phyloP scores from a whole-genome alignment of 2,888 invertebrate genomes.

The Diaphora mendica region DNA sequence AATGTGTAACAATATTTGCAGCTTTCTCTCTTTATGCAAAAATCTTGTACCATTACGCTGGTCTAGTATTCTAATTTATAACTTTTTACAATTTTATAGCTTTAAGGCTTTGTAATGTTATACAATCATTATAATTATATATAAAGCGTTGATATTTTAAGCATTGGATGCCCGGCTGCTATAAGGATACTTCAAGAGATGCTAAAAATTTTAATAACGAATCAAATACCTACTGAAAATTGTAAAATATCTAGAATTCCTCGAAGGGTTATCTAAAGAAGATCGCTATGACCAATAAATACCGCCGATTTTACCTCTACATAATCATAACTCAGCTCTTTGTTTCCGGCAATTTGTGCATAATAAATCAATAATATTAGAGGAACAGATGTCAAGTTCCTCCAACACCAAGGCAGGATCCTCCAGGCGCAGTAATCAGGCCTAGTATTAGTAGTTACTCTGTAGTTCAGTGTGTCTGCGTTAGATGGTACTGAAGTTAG shows the following conservation, averaged over 20 bases:
- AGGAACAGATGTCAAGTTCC: not conserved
- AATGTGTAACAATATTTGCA: constrained; percentile 9
- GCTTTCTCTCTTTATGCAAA: constrained; percentile 23
- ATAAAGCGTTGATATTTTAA: constrained; percentile 1
- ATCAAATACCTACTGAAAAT: not conserved
- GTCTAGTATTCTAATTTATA: constrained; percentile 20
- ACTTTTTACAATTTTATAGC: constrained; percentile 3
- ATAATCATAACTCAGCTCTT: too few species aligned
- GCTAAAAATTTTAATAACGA: not conserved
- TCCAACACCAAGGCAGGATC: not conserved
- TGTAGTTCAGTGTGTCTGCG: not conserved
- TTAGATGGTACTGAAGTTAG: not conserved
- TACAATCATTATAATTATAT: constrained; percentile 1
- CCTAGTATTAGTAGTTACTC: not conserved
- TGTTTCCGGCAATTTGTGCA: too few species aligned
- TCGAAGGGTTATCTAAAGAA: too few species aligned
- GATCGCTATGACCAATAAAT: too few species aligned
- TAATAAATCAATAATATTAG: too few species aligned
- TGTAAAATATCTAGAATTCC: too few species aligned
- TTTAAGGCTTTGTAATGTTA: not conserved
- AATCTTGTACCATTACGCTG: constrained; percentile 19
- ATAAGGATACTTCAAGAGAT: not conserved
- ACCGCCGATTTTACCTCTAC: too few species aligned
- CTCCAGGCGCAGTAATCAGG: not conserved
- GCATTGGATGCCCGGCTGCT: not conserved